Base-by-base conservation (phyloP, 1,140 invertebrate species). In the Vanessa tameamea region DNA sequence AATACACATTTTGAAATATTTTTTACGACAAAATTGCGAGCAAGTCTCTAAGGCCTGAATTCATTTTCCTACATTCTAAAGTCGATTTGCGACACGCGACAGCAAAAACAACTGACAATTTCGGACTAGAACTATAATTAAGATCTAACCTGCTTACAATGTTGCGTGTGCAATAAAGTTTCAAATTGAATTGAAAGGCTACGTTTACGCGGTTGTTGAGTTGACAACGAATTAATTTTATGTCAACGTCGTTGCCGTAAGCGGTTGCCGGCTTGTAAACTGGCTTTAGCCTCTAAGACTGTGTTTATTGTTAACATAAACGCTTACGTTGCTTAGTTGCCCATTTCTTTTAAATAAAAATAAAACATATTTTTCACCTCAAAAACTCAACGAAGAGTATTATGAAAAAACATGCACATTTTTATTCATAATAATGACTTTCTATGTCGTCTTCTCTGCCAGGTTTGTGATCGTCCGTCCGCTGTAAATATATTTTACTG, bases 131-230 rank as follows among this genome's bases (percentile, higher is more conserved):
- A 57, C 51, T 47, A 57, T 68, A 50, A 66, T 61, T 66, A 66
- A 66, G 51, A 72, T 72, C 43, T 12, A 55, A 55, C 9, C 47
- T 9, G 23, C 37, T 59, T 59, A 59, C 53, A 66, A 72, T 57
- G 26, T 66, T 59, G 53, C 55, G 37, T 55, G 43, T 48, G 64
- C 71, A 72, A 72, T 68, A 53, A 20, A 47, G 51, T 66, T 72
- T 48, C 51, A 72, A 66, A 72, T 72, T 72, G 71, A 72, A 66
- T 55, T 51, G 71, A 72, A 72, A 66, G 71, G 71, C 64, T 57
- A 47, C 71, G 64, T 72, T 66, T 66, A 64, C 64, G 15, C 64
- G 70, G 63, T 23, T 47, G 59, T 64, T 71, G 48, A 47, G 64
- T 66, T 72, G 64, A 59, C 71, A 72, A 43, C 43, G 23, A 66